Conservation (phyloP, 1,140 invertebrate genomes). For the Dysdera silvatica region DNA sequence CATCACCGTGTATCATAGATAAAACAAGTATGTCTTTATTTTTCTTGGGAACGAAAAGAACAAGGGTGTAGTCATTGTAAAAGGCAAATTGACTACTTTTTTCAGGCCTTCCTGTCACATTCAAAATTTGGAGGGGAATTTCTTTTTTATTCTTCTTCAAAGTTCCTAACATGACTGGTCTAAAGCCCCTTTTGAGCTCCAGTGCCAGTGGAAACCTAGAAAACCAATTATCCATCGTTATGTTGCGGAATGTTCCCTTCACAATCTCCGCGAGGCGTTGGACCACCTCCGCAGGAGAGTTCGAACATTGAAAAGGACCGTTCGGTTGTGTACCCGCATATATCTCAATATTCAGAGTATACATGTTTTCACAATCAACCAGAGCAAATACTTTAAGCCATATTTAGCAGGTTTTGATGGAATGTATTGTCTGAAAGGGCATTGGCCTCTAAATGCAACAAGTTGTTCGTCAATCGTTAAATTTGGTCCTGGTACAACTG, state of each 20-base stretch:
- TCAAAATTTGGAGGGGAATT: slow-evolving; percentile 17
- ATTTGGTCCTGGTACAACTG: slow-evolving; percentile 8
- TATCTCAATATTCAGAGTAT: slow-evolving; percentile 22
- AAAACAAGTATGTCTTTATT: slow-evolving; percentile 32
- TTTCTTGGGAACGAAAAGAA: slow-evolving; percentile 32
- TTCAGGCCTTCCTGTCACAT: background rate
- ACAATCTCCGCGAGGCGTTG: slow-evolving; percentile 7
- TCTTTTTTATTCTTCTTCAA: slow-evolving; percentile 29
- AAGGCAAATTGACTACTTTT: slow-evolving; percentile 15
- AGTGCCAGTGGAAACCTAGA: slow-evolving; percentile 6
- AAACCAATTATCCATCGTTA: slow-evolving; percentile 32
- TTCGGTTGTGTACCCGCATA: slow-evolving; percentile 28
- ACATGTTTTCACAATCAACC: slow-evolving; percentile 20
- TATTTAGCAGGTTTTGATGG: slow-evolving; percentile 47
- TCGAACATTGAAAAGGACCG: slow-evolving; percentile 13
- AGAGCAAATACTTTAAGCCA: slow-evolving; percentile 40
- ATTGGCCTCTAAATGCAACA: slow-evolving; percentile 45
- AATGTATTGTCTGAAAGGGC: slow-evolving; percentile 48
- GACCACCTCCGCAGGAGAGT: slow-evolving; percentile 9
- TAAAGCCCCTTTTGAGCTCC: slow-evolving; percentile 22
- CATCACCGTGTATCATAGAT: slow-evolving; percentile 27
- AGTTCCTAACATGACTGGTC: slow-evolving; percentile 30
- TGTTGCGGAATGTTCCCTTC: slow-evolving; percentile 12
- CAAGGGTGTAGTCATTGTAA: slow-evolving; percentile 26
- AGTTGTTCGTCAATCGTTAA: slow-evolving; percentile 46